Evolutionary conservation across 2,797 vertebrate species (phyloP).

Genomic region (Amniataba percoides): DNA sequence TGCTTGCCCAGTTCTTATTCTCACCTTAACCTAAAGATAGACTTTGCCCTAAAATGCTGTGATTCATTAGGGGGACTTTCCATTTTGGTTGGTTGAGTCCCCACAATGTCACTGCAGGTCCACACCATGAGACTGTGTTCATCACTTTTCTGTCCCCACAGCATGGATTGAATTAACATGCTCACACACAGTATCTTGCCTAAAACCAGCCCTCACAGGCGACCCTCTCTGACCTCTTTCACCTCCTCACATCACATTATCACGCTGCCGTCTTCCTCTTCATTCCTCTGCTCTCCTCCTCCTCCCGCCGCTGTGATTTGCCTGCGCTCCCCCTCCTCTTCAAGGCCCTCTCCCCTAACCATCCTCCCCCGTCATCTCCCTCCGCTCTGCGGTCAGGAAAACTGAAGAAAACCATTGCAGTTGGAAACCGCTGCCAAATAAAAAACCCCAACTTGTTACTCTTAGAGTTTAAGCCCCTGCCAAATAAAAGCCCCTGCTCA

Average conservation of each 20-base stretch:
- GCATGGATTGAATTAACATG: too few relatives aligned
- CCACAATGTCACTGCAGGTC: too few relatives aligned
- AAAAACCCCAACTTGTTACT: slow-evolving; percentile 64
- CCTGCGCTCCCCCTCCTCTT: neutral
- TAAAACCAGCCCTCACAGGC: neutral
- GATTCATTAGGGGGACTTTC: too few relatives aligned
- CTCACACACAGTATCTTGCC: too few relatives aligned
- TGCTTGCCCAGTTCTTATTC: too few relatives aligned
- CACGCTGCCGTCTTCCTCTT: neutral
- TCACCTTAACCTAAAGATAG: too few relatives aligned
- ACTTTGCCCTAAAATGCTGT: too few relatives aligned
- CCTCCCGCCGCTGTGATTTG: neutral
- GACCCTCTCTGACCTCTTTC: neutral
- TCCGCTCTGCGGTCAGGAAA: slow-evolving; percentile 55
- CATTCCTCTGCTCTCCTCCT: neutral
- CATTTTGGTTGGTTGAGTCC: too few relatives aligned
- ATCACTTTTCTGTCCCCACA: too few relatives aligned
- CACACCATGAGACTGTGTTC: too few relatives aligned
- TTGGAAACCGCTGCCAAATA: slow-evolving; percentile 64
- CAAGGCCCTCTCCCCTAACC: neutral
- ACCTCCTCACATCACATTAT: neutral
- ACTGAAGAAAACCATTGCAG: slow-evolving; percentile 59
- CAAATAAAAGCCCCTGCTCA: slow-evolving; percentile 76
- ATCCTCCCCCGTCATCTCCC: neutral
- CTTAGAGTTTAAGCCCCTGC: slow-evolving; percentile 65